Evolutionary conservation across 2,888 invertebrate species (phyloP), one percentile per base, ranked within the genome.

Genomic region (Acanthosepion esculentum): DNA sequence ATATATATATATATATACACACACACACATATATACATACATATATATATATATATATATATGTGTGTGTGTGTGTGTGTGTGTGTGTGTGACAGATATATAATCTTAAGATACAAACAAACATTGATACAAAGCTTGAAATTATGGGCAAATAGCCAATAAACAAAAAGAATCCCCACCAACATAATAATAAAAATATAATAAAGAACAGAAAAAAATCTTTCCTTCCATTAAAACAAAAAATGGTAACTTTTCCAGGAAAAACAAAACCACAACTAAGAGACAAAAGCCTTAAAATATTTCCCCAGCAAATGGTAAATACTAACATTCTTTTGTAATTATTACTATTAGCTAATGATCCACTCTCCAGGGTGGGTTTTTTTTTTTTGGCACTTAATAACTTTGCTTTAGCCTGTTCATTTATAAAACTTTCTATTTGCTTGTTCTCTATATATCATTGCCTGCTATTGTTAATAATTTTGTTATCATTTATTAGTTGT

Each of bases 341-440:
- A 78, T 33, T n/a, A 78, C 78, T 78, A 78, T 78, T 78, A 78
- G 78, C 78, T 78, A 78, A 78, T 78, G n/a, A 78, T 78, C n/a
- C n/a, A 78, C 78, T 78, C 78, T 78, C 78, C n/a, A 78, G 78
- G 78, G 78, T 78, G 78, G 18, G 33, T 15, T 10, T 78, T 78
- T 78, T n/a, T 15, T 78, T 78, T 10, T 78, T 78, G 78, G 78
- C 78, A 78, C 78, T 78, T 78, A 78, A 78, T 78, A 78, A 78
- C 78, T 33, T 78, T 78, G n/a, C n/a, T 33, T 78, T 78, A n/a
- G n/a, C 78, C 78, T n/a, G n/a, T 78, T n/a, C 78, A 78, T 78
- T 78, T 78, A 12, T n/a, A 78, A 78, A 78, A 78, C 78, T 78
- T n/a, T 78, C 29, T 78, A 33, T 78, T 78, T 78, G 78, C 78